Base-by-base conservation (phyloP, 2,888 invertebrate genomes). In the Cantharis lateralis region DNA sequence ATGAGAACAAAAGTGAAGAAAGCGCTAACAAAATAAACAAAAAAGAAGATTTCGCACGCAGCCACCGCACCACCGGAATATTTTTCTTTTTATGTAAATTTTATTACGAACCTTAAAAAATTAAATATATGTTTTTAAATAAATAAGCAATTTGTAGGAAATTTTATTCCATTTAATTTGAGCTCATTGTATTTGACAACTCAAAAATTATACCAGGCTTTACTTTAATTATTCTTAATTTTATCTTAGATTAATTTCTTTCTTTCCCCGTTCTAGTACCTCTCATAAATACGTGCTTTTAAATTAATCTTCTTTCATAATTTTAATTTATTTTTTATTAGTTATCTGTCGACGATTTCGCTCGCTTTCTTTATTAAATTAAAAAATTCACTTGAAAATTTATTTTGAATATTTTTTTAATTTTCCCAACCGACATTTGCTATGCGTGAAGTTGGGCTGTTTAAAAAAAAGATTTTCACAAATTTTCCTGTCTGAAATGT, bases 151-250 rank as follows among this genome's bases (percentile, higher is more conserved):
- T 66, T 20, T 68, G 68, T 62, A 64, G 48, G n/a, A 75, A 68
- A 61, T 75, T 75, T 71, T 70, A 75, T 72, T 70, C 76, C 76
- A 72, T 76, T 76, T 72, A 76, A 72, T 76, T 64, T 72, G 69
- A 48, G 74, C 78, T 72, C 26, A 70, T 75, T 75, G 78, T 75
- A 75, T 75, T 68, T 78, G 78, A 78, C 78, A 78, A 75, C 75
- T 72, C 78, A 78, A 78, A 78, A 75, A 78, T 78, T 78, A 75
- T 72, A 62, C 72, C 72, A 64, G 71, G 73, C 73, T 71, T 75
- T 71, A 72, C 70, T 79, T 79, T 79, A 79, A 79, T 79, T 78
- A 79, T 79, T 78, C 79, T 71, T 79, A 79, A 79, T 79, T 78
- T 78, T 76, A 72, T 79, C 79, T 75, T 68, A 76, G 76, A 79